These are phyloP conservation scores for Acrocephalus kingi DNA, from an alignment of 2,113 vertebrate species.

Conservation along the genomic window DNA sequence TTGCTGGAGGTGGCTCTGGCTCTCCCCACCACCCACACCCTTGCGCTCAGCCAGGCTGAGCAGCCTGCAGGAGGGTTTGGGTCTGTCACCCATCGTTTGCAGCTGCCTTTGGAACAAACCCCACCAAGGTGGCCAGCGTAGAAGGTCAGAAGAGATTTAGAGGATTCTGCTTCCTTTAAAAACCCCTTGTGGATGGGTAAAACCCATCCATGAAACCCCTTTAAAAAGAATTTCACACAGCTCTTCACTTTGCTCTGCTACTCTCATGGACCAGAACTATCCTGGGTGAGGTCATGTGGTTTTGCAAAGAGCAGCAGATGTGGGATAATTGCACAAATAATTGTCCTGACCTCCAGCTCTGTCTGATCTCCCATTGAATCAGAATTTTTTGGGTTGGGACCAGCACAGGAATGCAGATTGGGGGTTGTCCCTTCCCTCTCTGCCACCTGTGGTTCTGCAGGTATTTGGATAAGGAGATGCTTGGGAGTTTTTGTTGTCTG, in stretches of 20 bases:
- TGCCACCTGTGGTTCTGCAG: background rate
- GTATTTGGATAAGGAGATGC: background rate
- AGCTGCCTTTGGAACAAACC: background rate
- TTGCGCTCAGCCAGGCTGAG: background rate
- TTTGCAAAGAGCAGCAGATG: background rate
- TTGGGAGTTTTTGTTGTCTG: background rate
- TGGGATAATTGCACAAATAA: background rate
- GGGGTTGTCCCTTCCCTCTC: background rate
- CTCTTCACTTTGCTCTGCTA: rapidly evolving
- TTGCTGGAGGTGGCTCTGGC: background rate
- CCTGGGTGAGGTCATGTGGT: conserved; percentile 1
- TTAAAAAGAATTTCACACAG: background rate
- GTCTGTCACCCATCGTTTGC: background rate
- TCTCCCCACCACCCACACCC: too few species aligned
- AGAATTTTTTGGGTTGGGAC: background rate
- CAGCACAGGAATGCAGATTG: rapidly evolving
- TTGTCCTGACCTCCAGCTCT: background rate
- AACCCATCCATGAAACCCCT: too few species aligned
- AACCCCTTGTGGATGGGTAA: too few species aligned
- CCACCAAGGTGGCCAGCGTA: background rate
- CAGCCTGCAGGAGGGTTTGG: background rate
- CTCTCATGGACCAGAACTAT: background rate
- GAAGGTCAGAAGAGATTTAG: background rate
- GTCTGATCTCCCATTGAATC: background rate
- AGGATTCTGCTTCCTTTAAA: background rate